Percentiles rank a stretch among this genome's conserved stretches.
Evolutionary conservation across 2,888 invertebrate species (phyloP).

Genomic region (Nemurella pictetii): DNA sequence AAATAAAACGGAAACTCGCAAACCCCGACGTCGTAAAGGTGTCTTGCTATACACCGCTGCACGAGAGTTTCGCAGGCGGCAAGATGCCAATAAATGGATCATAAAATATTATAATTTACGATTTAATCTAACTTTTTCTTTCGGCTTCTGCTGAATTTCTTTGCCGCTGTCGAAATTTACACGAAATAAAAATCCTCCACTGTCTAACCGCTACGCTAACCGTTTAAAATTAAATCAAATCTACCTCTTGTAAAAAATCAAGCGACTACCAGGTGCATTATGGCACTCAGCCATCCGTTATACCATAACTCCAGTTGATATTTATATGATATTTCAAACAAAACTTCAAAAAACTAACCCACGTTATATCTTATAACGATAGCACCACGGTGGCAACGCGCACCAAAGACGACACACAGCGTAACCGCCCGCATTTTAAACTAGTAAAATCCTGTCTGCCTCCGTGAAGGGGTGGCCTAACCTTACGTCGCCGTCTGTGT

Average conservation of each 20-base stretch:
- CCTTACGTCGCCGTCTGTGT: background rate
- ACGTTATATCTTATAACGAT: background rate
- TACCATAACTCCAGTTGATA: background rate
- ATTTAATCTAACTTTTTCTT: background rate
- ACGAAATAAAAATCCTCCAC: too few relatives aligned
- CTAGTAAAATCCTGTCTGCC: background rate
- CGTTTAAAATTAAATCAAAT: background rate
- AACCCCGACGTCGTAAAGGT: background rate
- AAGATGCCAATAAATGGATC: background rate
- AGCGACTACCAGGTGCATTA: background rate
- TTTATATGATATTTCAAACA: background rate
- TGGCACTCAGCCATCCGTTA: background rate
- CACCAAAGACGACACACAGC: background rate
- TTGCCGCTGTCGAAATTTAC: background rate
- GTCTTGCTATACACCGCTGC: too few relatives aligned
- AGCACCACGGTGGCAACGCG: too few relatives aligned
- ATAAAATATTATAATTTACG: background rate
- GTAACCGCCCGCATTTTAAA: background rate
- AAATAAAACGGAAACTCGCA: background rate
- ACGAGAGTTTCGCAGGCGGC: background rate
- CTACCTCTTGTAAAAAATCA: too few relatives aligned
- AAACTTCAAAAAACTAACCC: background rate
- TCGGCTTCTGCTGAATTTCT: background rate
- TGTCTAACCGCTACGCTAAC: background rate
- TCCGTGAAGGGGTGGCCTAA: background rate